These are phyloP conservation scores for Leucophenga montana DNA, from an alignment of 2,888 invertebrate species.

Conservation along the genomic window DNA sequence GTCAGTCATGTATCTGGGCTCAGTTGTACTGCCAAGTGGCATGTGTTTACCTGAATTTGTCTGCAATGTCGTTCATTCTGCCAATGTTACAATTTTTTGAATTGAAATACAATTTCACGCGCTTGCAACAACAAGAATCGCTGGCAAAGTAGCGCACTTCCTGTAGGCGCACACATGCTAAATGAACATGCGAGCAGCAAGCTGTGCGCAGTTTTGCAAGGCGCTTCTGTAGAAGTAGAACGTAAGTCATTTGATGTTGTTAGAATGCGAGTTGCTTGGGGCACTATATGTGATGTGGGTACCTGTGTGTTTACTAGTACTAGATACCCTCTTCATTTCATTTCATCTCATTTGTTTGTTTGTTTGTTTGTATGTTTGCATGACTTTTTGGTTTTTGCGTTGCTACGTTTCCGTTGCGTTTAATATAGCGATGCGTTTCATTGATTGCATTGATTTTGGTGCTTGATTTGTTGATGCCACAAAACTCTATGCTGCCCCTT, in stretches of 20 bases:
- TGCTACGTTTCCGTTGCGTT: neutral
- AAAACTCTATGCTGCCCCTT: no score
- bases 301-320: neutral
- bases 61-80: constrained; percentile 3
- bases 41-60: constrained; percentile 23
- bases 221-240: no score
- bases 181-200: constrained; percentile 24
- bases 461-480: neutral
- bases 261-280: neutral
- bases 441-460: constrained; percentile 25
- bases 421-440: constrained; percentile 10
- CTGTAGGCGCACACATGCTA: constrained; percentile 6
- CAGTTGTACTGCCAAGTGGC: constrained; percentile 45
- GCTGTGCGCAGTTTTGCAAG: constrained; percentile 15
- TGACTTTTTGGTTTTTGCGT: neutral
- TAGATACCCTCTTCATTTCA: neutral
- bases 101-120: constrained; percentile 7
- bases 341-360: no score
- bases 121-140: constrained; percentile 5
- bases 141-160: no score
- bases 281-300: neutral
- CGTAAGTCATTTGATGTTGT: no score
- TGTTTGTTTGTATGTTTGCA: neutral
- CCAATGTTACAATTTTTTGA: constrained; percentile 34
- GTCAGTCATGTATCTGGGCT: constrained; percentile 34